Evolutionary conservation across 2,888 invertebrate species (phyloP).

Genomic region (Andricus quercusramuli): DNA sequence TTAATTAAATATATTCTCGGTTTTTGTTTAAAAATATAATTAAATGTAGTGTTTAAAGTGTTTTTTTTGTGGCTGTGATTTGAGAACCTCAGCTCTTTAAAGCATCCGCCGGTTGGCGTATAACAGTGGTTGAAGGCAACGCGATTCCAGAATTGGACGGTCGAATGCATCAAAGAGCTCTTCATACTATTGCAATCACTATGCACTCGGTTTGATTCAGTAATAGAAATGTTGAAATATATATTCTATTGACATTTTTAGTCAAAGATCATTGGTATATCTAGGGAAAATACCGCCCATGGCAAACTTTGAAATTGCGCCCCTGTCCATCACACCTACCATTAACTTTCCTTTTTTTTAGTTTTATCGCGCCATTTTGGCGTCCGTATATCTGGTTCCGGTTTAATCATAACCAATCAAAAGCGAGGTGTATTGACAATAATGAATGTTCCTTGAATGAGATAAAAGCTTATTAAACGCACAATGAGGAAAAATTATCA

Average conservation of each 20-base stretch:
- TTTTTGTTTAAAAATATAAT: background rate
- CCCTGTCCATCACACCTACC: no score
- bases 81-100: conserved; percentile 16
- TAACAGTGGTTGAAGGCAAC: background rate
- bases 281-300: background rate
- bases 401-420: no score
- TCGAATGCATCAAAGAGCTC: background rate
- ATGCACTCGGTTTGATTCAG: background rate
- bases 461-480: no score
- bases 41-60: background rate
- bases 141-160: conserved; percentile 7
- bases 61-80: conserved; percentile 6
- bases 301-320: no score
- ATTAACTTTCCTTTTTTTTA: no score
- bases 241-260: background rate
- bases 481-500: no score
- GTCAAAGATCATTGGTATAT: background rate
- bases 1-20: no score
- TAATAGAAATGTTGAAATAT: background rate
- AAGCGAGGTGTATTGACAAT: no score
- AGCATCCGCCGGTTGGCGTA: background rate
- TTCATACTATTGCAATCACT: background rate
- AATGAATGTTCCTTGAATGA: no score
- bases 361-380: no score
- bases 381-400: no score